Evolutionary conservation across 1,140 invertebrate genomes (phyloP), one percentile per base, ranked within the genome.

Genomic region (Yoshiicerus persimilis): DNA sequence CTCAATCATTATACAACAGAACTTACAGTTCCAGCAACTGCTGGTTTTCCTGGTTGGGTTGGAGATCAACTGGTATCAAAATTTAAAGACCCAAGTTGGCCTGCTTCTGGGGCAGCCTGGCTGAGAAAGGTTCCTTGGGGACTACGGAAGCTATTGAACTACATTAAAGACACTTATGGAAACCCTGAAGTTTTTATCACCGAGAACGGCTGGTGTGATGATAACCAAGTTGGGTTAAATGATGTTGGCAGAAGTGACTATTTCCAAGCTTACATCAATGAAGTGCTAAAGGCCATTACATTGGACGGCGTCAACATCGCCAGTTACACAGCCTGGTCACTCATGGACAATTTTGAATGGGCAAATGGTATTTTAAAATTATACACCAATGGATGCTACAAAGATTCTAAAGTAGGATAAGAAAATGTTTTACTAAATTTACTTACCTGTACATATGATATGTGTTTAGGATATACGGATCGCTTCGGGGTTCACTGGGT

Each of bases 321-420:
- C 20, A 95, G 93, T 0, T 97, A 96, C 90, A 94, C 95, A 0
- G 93, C 94, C 64, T 97, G 96, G 96, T 95, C 95, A 88, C 91
- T 97, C 0, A 92, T 97, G 89, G 96, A 97, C 88, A 96, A 96
- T 92, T 96, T 96, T 91, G 96, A 97, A 92, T 97, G 96, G 96
- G 92, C 92, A 3, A 91, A 23, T 34, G 86, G 85, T 86, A 64
- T 8, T 13, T 41, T 41, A 41, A 41, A 41, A 8, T 8, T 41
- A 8, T 41, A 6, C 87, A 88, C n/a, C 2, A 27, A 80, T 88
- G 66, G 88, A 87, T 8, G 13, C 13, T 41, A 8, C 39, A 8
- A 8, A 41, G 13, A 41, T 41, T 41, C 6, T 41, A 41, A 41
- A 13, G 13, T 13, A 41, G 13, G 6, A 41, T 47, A 16, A 16